Base-by-base conservation (phyloP, 2,888 invertebrate species). In the Xestobium rufovillosum region DNA sequence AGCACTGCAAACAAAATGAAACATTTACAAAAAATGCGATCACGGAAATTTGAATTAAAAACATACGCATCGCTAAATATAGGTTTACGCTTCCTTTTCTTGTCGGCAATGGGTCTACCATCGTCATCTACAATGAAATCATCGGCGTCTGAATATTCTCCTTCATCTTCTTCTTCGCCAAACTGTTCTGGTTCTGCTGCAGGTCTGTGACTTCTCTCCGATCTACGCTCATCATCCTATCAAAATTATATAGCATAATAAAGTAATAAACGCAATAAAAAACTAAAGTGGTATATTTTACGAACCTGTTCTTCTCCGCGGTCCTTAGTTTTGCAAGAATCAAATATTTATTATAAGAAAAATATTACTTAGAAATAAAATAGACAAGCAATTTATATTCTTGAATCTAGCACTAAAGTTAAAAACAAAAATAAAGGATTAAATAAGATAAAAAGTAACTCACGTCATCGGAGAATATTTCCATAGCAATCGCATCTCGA, bases 41-140 rank as follows among this genome's bases (percentile, higher is more conserved):
- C 23, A 23, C n/a, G 3, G n/a, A 35, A 2, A 31, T 34, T 14
- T 6, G 12, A 16, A 36, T 23, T 34, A 41, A 41, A 27, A 30
- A 76, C 83, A 74, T 71, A 85, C 80, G 87, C 86, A 67, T 92
- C 90, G 30, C 83, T 82, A 56, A 87, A 90, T 48, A 89, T 83
- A 9, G 80, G 84, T 53, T 80, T 83, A 10, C 83, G 73, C 55
- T 82, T 85, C 61, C 81, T 85, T 55, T 82, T 80, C 46, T 82
- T 80, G 45, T 84, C 85, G 4, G 83, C 78, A 39, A 92, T 83
- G 0, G 92, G 91, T 49, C 84, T 73, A 1, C 89, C 94, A 55
- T 96, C 90, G 57, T 94, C 95, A 56, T 92, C 92, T 0, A 97
- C 97, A 58, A 98, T 97, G 61, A 98, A 98, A 63, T 94, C 94